phyloP scores from a whole-genome alignment of 2,888 invertebrate genomes.

The Pseudeuparius sepicola region DNA sequence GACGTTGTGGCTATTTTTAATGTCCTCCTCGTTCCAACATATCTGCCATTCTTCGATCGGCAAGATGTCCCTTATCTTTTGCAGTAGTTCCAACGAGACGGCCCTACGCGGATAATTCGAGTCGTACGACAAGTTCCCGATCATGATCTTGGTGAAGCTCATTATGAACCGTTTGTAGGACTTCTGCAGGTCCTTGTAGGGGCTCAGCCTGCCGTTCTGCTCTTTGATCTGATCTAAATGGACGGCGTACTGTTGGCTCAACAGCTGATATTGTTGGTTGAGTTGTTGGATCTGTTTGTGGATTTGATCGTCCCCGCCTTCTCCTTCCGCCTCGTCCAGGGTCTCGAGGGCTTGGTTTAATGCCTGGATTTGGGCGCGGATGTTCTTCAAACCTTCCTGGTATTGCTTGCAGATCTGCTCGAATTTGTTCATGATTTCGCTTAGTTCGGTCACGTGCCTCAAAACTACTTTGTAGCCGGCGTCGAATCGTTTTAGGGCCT shows the following conservation, averaged over 20 bases:
- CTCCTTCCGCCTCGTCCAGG: too few relatives aligned
- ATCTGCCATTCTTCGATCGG: slow-evolving; percentile 26
- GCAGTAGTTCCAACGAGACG: slow-evolving; percentile 30
- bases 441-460: slow-evolving; percentile 22
- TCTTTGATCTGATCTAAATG: slow-evolving; percentile 21
- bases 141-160: slow-evolving; percentile 22
- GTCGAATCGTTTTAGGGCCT: slow-evolving; percentile 49
- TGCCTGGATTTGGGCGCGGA: too few relatives aligned
- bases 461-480: slow-evolving; percentile 37
- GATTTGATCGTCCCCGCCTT: too few relatives aligned
- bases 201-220: slow-evolving; percentile 14
- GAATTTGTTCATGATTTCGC: slow-evolving; percentile 11
- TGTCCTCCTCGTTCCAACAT: slow-evolving; percentile 27
- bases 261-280: slow-evolving; percentile 5
- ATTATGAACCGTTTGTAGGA: slow-evolving; percentile 22
- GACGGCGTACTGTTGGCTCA: slow-evolving; percentile 20
- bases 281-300: too few relatives aligned
- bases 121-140: slow-evolving; percentile 28
- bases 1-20: slow-evolving; percentile 30
- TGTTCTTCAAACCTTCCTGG: slow-evolving; percentile 6
- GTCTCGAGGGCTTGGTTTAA: too few relatives aligned
- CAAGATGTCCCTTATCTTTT: slow-evolving; percentile 23
- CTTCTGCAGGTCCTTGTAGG: slow-evolving; percentile 21
- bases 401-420: slow-evolving; percentile 1
- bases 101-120: slow-evolving; percentile 31